phyloP scores from a whole-genome alignment of 2,113 vertebrate genomes.

The Neotoma lepida region DNA sequence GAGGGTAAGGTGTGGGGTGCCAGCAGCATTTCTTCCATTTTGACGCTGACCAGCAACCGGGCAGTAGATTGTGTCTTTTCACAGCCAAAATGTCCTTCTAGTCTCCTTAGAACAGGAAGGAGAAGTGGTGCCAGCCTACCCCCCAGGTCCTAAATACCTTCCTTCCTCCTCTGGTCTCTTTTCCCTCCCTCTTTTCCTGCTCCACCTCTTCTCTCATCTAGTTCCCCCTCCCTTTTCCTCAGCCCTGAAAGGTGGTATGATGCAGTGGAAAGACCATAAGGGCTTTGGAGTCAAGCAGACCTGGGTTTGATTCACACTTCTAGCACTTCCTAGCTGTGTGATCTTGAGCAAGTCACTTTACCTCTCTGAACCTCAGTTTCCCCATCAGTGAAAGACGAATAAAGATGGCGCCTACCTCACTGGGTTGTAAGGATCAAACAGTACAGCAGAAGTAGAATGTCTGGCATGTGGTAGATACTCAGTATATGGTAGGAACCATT shows the following conservation, averaged over 20 bases:
- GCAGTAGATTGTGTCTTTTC: conserved; percentile 12
- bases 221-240: neutral
- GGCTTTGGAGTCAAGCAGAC: conserved; percentile 66
- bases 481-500: conserved; percentile 63
- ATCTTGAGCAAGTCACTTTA: conserved; percentile 75
- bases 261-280: conserved; percentile 78
- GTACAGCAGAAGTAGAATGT: conserved; percentile 34
- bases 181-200: neutral
- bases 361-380: conserved; percentile 75
- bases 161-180: conserved; percentile 45
- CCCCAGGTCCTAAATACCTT: conserved; percentile 32
- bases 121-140: conserved; percentile 34
- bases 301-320: conserved; percentile 64
- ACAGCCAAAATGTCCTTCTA: conserved; percentile 1
- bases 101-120: conserved; percentile 42
- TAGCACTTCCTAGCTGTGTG: conserved; percentile 66
- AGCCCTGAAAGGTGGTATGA: conserved; percentile 55
- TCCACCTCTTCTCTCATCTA: conserved; percentile 40
- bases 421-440: conserved; percentile 48
- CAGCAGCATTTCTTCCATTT: conserved; percentile 2
- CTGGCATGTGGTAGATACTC: conserved; percentile 53
- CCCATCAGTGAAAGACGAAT: conserved; percentile 70
- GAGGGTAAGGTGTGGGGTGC: neutral
- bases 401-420: conserved; percentile 8
- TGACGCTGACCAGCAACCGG: conserved; percentile 7